phyloP scores from a whole-genome alignment of 1,140 invertebrate genomes.

The Rhagoletis zephyria region DNA sequence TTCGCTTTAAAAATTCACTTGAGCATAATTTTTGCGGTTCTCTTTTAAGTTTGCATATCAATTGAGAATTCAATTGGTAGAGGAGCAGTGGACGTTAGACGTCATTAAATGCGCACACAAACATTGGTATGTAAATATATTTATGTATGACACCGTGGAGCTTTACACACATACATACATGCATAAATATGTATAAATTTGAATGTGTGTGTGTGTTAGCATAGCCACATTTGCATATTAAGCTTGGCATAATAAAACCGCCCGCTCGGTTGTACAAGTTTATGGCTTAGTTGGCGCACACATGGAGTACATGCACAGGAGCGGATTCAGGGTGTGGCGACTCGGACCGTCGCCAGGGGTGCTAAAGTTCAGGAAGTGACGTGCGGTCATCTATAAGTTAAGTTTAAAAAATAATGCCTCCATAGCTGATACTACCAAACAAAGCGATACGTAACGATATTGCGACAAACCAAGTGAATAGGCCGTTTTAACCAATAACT shows the following conservation, averaged over 20 bases:
- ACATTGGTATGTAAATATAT: background rate
- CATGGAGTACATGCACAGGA: background rate
- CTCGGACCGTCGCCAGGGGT: too few relatives aligned
- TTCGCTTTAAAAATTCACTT: slow-evolving; percentile 59
- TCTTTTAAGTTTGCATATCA: slow-evolving; percentile 73
- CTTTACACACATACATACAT: background rate
- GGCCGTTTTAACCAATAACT: too few relatives aligned
- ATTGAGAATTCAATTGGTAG: slow-evolving; percentile 63
- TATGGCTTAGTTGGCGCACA: slow-evolving; percentile 39
- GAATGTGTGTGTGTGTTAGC: slow-evolving; percentile 20
- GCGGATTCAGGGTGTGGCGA: too few relatives aligned
- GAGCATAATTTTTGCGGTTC: slow-evolving; percentile 72
- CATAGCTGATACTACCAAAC: background rate
- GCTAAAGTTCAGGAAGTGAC: too few relatives aligned
- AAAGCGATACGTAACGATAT: background rate
- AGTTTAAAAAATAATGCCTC: too few relatives aligned
- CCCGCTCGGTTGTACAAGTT: slow-evolving; percentile 12
- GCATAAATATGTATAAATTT: background rate
- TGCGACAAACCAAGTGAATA: too few relatives aligned
- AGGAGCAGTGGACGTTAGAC: slow-evolving; percentile 11
- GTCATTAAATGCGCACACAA: background rate
- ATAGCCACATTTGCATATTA: slow-evolving; percentile 15
- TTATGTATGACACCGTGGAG: slow-evolving; percentile 7
- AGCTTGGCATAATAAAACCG: slow-evolving; percentile 30
- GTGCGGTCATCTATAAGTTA: too few relatives aligned